Evolutionary conservation across 2,797 vertebrate genomes (phyloP).

Genomic region (Lagodon rhomboides): DNA sequence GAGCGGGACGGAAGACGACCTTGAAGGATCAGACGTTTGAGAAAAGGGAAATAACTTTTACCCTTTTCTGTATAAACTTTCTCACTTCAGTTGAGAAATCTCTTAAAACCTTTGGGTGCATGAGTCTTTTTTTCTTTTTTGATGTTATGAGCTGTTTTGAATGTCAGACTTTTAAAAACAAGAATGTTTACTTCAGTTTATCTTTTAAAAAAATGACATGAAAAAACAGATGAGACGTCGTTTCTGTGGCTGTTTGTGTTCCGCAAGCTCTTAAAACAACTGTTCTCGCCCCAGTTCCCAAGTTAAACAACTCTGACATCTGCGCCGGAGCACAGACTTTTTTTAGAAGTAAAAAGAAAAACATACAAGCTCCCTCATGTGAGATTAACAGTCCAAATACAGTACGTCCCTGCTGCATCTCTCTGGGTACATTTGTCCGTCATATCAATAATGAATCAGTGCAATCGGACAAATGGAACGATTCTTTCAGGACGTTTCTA

Average conservation of each 20-base stretch:
- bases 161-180: background rate
- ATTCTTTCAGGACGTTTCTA: slow-evolving; percentile 72
- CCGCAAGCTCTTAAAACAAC: background rate
- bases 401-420: slow-evolving; percentile 41
- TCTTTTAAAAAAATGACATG: background rate
- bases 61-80: background rate
- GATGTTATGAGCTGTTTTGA: background rate
- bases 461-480: slow-evolving; percentile 79
- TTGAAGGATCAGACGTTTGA: background rate
- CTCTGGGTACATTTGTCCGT: slow-evolving; percentile 49
- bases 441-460: slow-evolving; percentile 78
- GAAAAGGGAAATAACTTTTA: slow-evolving; percentile 2
- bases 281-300: background rate
- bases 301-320: slow-evolving; percentile 14
- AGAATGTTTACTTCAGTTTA: background rate
- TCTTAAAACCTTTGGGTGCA: background rate
- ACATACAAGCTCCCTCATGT: slow-evolving; percentile 21
- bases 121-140: background rate
- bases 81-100: background rate
- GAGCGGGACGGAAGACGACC: background rate
- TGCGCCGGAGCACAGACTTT: slow-evolving; percentile 3
- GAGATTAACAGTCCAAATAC: slow-evolving; percentile 33
- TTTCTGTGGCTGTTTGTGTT: slow-evolving; percentile 15
- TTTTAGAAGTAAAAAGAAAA: slow-evolving; percentile 16
- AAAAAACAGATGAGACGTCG: background rate